phyloP scores from a whole-genome alignment of 2,888 invertebrate genomes.

The Catocala nupta region DNA sequence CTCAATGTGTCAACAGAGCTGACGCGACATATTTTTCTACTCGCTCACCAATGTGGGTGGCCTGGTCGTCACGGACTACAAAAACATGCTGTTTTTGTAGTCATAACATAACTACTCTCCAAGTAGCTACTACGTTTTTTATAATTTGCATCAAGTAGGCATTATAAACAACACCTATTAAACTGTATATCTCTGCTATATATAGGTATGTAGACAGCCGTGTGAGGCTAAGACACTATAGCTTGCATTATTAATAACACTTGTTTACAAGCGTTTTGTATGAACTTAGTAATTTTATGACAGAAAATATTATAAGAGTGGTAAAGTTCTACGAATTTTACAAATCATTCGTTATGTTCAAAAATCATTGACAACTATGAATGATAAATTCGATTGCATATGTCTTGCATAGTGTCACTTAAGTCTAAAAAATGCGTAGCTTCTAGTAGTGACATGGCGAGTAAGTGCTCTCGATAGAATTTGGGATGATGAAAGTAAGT shows the following conservation, averaged over 20 bases:
- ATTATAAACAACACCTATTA: no score
- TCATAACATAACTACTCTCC: not conserved
- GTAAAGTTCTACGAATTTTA: not conserved
- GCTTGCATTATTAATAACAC: no score
- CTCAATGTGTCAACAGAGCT: slow-evolving; percentile 72
- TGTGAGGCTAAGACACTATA: no score
- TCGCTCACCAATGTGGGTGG: slow-evolving; percentile 74
- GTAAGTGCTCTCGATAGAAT: slow-evolving; percentile 67
- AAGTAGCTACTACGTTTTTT: no score
- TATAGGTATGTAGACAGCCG: no score
- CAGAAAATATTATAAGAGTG: no score
- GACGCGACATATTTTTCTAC: slow-evolving; percentile 71
- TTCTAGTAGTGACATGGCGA: slow-evolving; percentile 39
- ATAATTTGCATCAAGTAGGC: no score
- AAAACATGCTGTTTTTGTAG: not conserved
- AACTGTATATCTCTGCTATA: no score
- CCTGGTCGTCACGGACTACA: slow-evolving; percentile 34
- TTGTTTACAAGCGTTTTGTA: no score
- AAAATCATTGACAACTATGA: not conserved
- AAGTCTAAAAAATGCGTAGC: slow-evolving; percentile 13
- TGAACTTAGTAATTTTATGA: not conserved
- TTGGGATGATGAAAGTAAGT: slow-evolving; percentile 73
- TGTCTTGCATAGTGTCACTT: not conserved
- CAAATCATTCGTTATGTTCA: not conserved
- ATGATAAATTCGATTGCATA: not conserved